Evolutionary conservation across 2,888 invertebrate species (phyloP).

Genomic region (Danaus chrysippus): DNA sequence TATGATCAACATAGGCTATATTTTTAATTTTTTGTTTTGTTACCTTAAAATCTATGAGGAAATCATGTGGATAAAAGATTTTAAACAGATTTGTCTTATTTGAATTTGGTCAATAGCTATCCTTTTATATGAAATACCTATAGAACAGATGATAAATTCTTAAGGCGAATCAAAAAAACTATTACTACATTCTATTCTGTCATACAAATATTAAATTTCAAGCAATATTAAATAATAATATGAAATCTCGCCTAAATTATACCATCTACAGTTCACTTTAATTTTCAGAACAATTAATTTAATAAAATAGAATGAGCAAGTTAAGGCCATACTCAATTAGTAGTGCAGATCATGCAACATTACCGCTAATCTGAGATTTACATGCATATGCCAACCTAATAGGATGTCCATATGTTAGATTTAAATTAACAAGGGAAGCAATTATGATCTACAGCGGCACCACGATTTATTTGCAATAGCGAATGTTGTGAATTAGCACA

Average conservation of each 20-base stretch:
- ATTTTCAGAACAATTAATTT: neutral
- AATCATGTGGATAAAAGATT: constrained; percentile 9
- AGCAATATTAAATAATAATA: too few relatives aligned
- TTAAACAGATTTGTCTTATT: constrained; percentile 14
- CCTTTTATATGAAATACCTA: constrained; percentile 14
- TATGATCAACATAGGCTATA: too few relatives aligned
- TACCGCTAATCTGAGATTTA: constrained; percentile 7
- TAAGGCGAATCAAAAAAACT: constrained; percentile 10
- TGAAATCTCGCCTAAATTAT: neutral
- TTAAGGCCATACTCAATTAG: neutral
- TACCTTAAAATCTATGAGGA: neutral
- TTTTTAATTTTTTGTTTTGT: too few relatives aligned
- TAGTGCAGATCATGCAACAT: constrained; percentile 1
- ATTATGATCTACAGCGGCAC: constrained; percentile 25
- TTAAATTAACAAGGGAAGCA: constrained; percentile 24
- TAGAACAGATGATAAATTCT: constrained; percentile 20
- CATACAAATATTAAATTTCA: too few relatives aligned
- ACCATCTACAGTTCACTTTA: constrained; percentile 31
- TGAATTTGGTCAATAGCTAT: constrained; percentile 23
- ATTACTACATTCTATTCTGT: neutral
- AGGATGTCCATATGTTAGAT: constrained; percentile 28
- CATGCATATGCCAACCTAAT: constrained; percentile 13
- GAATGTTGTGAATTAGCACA: constrained; percentile 20
- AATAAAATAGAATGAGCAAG: neutral
- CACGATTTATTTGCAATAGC: constrained; percentile 27